Evolutionary conservation across 2,797 vertebrate genomes (phyloP), one percentile per base, ranked within the genome.

Genomic region (Sebastes baramenuke): DNA sequence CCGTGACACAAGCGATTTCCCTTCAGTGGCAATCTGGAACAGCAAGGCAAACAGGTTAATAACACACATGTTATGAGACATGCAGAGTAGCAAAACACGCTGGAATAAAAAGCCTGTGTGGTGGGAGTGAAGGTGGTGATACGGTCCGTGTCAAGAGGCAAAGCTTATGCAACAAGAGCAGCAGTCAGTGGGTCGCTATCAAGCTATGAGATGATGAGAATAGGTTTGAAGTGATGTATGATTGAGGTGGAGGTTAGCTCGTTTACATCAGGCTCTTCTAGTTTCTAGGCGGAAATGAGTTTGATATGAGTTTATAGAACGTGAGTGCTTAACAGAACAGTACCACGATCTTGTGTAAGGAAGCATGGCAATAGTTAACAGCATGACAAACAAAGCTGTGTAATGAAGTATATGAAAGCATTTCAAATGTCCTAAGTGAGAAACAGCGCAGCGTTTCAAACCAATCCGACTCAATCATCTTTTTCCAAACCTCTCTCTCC

Each of bases 1-100:
- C 84, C 42, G 89, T 68, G 95, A 91, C 87, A 84, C 89, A 91
- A 95, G 93, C 77, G 86, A 83, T 85, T 94, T 94, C 86, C 86
- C 94, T 87, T 94, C 94, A 84, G 90, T 87, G 94, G 95, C 88
- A 96, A 98, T 99, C 98, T 99, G 98, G 95, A 98, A 97, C 96
- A 97, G 98, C 98, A 99, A 99, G 96, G 98, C 98, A 99, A 96
- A 99, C 95, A 96, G 94, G 97, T 99, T 99, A 99, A 97, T 98
- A 96, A 95, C 89, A 95, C 94, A 94, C 89, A 93, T 46, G 90
- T 94, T 90, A 94, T 71, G 88, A 93, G 86, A 94, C 93, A 80
- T 87, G 93, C 91, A 85, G 82, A 84, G 89, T 42, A 90, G 90
- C 89, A 75, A 75, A 75, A 87, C 80, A 85, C 72, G 64, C 79